Conservation (phyloP, 2,113 vertebrate species). For the Pterocles burchelli region DNA sequence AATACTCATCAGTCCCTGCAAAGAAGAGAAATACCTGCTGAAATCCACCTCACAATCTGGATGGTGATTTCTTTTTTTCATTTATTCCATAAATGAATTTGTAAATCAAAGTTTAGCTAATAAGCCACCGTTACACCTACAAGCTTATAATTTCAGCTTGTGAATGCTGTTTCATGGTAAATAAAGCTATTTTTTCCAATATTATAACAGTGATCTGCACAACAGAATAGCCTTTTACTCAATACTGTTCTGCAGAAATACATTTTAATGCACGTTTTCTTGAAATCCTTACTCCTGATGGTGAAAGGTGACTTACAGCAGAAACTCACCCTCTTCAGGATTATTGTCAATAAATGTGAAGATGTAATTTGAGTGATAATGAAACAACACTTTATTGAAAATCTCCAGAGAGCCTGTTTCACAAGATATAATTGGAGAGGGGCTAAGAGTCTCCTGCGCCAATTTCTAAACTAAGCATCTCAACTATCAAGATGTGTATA, state of each 20-base stretch:
- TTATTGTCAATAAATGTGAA: constrained; percentile 34
- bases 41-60: neutral
- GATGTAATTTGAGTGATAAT: constrained; percentile 64
- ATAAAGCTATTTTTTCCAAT: neutral
- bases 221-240: neutral
- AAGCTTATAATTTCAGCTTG: neutral
- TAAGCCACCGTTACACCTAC: neutral
- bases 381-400: constrained; percentile 64
- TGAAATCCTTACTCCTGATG: neutral
- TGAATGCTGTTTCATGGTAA: neutral
- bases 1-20: neutral
- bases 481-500: neutral
- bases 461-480: constrained; percentile 63
- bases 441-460: neutral
- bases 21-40: neutral
- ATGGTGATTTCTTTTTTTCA: no score
- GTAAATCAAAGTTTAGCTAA: neutral
- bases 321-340: neutral
- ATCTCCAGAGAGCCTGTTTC: constrained; percentile 39
- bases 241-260: neutral
- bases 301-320: constrained; percentile 29
- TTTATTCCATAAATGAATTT: constrained; percentile 14
- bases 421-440: constrained; percentile 55
- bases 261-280: neutral
- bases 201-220: neutral